phyloP scores from a whole-genome alignment of 2,113 vertebrate species.

The Thamnophis sirtalis region DNA sequence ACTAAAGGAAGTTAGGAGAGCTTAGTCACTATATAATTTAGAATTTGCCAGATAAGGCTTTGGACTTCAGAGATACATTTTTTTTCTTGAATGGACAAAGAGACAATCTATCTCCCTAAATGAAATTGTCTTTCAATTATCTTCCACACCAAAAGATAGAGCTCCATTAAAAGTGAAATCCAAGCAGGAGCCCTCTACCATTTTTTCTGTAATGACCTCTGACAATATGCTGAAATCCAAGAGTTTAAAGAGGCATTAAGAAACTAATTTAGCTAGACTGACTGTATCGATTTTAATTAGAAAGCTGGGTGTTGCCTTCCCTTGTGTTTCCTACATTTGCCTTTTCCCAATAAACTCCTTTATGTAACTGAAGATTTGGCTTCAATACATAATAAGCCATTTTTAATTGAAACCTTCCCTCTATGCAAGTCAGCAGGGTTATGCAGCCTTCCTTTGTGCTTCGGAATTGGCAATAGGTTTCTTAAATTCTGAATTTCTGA shows the following conservation, averaged over 20 bases:
- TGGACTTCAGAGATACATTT: background rate
- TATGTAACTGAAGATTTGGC: background rate
- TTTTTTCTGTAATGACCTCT: background rate
- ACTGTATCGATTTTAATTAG: background rate
- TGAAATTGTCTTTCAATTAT: background rate
- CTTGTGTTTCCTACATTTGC: background rate
- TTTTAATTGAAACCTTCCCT: background rate
- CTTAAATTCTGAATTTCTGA: background rate
- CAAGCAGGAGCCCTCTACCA: background rate
- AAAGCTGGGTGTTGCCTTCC: background rate
- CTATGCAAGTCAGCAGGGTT: background rate
- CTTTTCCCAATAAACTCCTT: background rate
- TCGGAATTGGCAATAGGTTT: background rate
- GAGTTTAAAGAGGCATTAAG: background rate
- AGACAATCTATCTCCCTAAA: background rate
- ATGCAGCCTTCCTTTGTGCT: background rate
- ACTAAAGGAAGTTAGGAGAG: background rate
- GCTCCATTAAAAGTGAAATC: background rate
- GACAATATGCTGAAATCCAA: background rate
- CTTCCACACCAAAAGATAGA: background rate
- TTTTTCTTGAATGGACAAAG: background rate
- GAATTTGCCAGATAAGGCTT: background rate
- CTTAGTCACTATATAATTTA: background rate
- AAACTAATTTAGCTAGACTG: background rate
- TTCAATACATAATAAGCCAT: background rate